Evolutionary conservation across 2,797 vertebrate species (phyloP).

Genomic region (Mionectes olivaceus): DNA sequence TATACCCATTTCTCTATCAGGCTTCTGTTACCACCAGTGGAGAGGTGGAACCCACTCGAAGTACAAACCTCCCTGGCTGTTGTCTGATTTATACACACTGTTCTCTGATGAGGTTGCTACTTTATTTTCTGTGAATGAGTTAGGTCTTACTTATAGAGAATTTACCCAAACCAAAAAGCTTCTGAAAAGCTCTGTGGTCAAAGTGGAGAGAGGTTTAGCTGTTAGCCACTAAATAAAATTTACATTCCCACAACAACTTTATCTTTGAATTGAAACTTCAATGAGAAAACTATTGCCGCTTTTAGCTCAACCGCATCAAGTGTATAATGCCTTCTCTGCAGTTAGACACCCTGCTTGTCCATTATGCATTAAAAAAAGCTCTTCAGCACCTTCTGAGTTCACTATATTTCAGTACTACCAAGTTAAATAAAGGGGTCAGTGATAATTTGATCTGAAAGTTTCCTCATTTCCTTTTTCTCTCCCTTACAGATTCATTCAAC

Average conservation of each 20-base stretch:
- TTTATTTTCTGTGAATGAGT: background rate
- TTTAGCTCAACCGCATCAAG: background rate
- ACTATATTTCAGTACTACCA: background rate
- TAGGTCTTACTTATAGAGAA: background rate
- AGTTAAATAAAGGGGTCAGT: background rate
- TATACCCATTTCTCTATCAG: background rate
- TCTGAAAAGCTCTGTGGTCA: background rate
- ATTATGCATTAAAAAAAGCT: background rate
- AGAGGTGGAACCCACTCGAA: background rate
- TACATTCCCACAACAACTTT: background rate
- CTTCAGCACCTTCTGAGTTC: background rate
- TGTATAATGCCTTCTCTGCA: background rate
- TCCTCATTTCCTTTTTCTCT: constrained; percentile 49
- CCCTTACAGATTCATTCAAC: constrained; percentile 91
- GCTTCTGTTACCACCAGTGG: background rate
- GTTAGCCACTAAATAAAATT: background rate
- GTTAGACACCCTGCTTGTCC: background rate
- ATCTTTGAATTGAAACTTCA: background rate
- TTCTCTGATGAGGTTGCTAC: background rate
- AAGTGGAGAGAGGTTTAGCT: background rate
- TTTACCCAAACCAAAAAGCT: background rate
- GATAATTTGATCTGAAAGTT: background rate
- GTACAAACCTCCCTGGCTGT: background rate
- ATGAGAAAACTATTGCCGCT: background rate
- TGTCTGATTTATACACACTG: background rate